phyloP scores from a whole-genome alignment of 2,888 invertebrate species.

The Lasioglossum pauxillum region DNA sequence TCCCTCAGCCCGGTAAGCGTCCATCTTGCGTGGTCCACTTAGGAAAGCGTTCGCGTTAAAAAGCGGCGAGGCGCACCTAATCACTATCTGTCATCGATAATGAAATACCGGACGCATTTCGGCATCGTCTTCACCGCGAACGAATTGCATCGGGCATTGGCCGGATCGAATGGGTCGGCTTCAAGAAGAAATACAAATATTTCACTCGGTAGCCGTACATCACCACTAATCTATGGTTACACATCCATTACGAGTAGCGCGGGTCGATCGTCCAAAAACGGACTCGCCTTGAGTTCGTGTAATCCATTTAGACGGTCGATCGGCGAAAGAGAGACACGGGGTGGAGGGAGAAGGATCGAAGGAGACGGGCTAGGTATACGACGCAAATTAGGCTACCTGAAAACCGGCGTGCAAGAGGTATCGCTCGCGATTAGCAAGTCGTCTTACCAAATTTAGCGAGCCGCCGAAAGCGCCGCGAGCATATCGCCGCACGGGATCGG shows the following conservation, averaged over 20 bases:
- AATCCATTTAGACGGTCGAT: slow-evolving; percentile 36
- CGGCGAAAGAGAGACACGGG: neutral
- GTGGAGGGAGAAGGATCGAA: neutral
- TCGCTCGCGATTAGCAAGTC: slow-evolving; percentile 69
- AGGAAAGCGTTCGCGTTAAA: neutral
- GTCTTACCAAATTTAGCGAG: slow-evolving; percentile 71
- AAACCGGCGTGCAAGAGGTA: slow-evolving; percentile 65
- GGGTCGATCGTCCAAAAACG: slow-evolving; percentile 53
- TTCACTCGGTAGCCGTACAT: slow-evolving; percentile 56
- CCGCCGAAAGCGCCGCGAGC: slow-evolving; percentile 58
- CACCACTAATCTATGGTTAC: slow-evolving; percentile 61
- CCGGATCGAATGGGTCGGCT: slow-evolving; percentile 12
- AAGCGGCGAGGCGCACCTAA: neutral
- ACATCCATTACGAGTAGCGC: slow-evolving; percentile 54
- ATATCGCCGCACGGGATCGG: slow-evolving; percentile 58
- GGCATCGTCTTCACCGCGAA: neutral
- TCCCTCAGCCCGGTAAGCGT: neutral
- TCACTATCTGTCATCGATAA: neutral
- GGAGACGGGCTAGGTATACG: slow-evolving; percentile 52
- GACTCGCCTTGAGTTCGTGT: slow-evolving; percentile 45
- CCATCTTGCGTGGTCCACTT: neutral
- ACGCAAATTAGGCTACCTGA: slow-evolving; percentile 71
- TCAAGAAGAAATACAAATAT: slow-evolving; percentile 51
- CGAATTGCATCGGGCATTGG: neutral
- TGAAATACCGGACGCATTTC: neutral